Percentiles rank a stretch among this genome's conserved stretches.
Evolutionary conservation across 2,797 vertebrate genomes (phyloP).

Genomic region (Pseudocheirus occidentalis): DNA sequence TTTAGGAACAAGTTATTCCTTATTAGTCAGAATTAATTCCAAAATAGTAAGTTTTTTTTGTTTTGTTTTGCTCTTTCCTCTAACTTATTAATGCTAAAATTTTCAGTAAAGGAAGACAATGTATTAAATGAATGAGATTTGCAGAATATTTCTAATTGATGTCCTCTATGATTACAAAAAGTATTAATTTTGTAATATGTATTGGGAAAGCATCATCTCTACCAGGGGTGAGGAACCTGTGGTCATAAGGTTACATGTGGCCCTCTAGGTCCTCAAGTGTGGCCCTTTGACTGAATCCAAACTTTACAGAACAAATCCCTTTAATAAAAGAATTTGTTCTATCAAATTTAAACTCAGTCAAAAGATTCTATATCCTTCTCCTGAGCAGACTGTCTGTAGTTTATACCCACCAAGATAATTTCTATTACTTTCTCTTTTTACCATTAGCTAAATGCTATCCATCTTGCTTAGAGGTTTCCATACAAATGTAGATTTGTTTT

Average conservation of each 20-base stretch:
- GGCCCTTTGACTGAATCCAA: no score
- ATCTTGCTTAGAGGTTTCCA: not conserved
- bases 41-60: not conserved
- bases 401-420: not conserved
- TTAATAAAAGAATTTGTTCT: no score
- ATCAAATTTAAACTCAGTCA: no score
- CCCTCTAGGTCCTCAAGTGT: no score
- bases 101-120: not conserved
- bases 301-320: no score
- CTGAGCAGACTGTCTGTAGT: not conserved
- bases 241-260: no score
- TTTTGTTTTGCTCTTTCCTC: not conserved
- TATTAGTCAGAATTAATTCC: not conserved
- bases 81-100: not conserved
- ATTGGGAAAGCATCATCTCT: not conserved
- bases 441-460: not conserved
- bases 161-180: not conserved
- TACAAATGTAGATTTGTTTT: not conserved
- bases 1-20: not conserved
- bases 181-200: not conserved
- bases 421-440: not conserved
- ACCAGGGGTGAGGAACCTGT: not conserved
- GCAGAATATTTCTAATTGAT: not conserved
- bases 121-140: not conserved
- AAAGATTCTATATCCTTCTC: not conserved